Conservation (phyloP, 2,113 vertebrate species). For the Lagopus leucura region DNA sequence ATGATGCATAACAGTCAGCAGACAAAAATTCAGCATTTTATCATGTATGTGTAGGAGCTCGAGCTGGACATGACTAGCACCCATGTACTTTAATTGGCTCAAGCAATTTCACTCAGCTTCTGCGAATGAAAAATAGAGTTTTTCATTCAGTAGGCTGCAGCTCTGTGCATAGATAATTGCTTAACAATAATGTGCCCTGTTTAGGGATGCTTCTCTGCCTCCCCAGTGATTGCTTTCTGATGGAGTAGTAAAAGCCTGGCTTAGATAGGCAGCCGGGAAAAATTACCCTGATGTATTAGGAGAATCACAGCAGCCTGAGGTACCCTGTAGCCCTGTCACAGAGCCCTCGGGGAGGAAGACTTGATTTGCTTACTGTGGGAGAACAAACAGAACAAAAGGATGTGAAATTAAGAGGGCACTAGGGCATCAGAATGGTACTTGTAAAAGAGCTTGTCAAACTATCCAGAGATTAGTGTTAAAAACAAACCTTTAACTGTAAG, state of each 20-base stretch:
- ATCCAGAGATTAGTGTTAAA: neutral
- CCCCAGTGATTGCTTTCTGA: neutral
- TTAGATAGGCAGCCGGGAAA: neutral
- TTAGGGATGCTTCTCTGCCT: neutral
- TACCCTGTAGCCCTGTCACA: neutral
- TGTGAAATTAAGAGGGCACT: neutral
- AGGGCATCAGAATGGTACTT: neutral
- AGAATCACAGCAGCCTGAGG: neutral
- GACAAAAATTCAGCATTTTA: neutral
- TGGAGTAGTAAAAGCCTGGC: neutral
- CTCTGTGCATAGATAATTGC: neutral
- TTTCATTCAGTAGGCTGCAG: neutral
- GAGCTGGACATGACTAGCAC: neutral
- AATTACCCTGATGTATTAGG: neutral
- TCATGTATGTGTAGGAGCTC: neutral
- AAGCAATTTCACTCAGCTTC: neutral
- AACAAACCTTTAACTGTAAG: neutral
- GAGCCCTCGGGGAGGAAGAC: neutral
- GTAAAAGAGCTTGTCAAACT: neutral
- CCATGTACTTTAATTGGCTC: neutral
- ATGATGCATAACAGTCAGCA: neutral
- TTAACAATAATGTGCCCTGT: neutral
- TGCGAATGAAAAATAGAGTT: neutral
- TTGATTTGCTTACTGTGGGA: neutral
- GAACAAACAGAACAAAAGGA: neutral